Percentiles rank a stretch among this genome's conserved stretches.
Evolutionary conservation across 2,888 invertebrate genomes (phyloP).

Genomic region (Gonocerus acuteangulatus): DNA sequence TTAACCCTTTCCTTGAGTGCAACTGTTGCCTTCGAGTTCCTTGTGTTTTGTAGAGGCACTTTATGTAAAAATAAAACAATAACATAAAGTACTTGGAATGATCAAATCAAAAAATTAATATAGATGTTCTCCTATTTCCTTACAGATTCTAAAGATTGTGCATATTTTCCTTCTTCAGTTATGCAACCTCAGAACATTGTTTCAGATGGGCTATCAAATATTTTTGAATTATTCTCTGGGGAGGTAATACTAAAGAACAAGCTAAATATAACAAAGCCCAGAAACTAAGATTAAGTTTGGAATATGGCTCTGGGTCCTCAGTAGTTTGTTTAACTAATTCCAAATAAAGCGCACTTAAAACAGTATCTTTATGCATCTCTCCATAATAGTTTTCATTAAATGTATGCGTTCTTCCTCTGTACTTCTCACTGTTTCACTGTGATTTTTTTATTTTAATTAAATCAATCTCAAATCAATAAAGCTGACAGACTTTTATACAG

Average conservation of each 20-base stretch:
- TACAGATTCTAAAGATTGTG: conserved; percentile 82
- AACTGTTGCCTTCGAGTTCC: conserved; percentile 72
- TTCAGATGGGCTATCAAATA: conserved; percentile 84
- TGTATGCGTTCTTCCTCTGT: conserved; percentile 83
- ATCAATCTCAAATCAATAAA: too few relatives aligned
- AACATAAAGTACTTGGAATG: too few relatives aligned
- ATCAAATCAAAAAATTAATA: background rate
- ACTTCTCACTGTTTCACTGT: conserved; percentile 55
- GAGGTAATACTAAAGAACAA: conserved; percentile 76
- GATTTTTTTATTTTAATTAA: conserved; percentile 25
- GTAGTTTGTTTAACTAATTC: conserved; percentile 88
- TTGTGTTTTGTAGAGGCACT: conserved; percentile 64
- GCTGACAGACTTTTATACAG: too few relatives aligned
- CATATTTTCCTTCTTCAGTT: conserved; percentile 90
- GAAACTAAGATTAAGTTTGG: conserved; percentile 76
- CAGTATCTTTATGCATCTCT: conserved; percentile 82
- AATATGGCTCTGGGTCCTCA: conserved; percentile 81
- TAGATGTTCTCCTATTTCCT: conserved; percentile 4
- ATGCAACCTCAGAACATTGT: conserved; percentile 79
- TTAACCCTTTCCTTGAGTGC: conserved; percentile 84
- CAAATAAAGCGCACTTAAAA: conserved; percentile 82
- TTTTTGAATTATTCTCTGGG: conserved; percentile 74
- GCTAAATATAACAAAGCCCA: conserved; percentile 82
- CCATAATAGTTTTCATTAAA: conserved; percentile 80
- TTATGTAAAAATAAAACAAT: conserved; percentile 35